Evolutionary conservation across 2,888 invertebrate genomes (phyloP).

Genomic region (Phengaris arion): DNA sequence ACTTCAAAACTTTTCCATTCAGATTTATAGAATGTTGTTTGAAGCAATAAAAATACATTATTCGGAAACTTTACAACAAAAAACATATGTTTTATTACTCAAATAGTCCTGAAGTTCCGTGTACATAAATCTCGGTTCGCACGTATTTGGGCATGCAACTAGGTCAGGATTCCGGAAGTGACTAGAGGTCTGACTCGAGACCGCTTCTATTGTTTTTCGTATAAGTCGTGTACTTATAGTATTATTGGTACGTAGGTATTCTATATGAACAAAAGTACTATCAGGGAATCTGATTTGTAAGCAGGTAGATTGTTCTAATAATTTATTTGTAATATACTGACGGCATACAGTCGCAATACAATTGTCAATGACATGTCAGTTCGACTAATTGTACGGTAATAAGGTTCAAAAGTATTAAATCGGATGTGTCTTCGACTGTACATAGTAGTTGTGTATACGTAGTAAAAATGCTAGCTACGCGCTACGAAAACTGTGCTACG

Average conservation of each 20-base stretch:
- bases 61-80: background rate
- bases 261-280: too few relatives aligned
- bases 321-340: too few relatives aligned
- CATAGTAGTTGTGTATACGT: too few relatives aligned
- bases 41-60: background rate
- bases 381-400: too few relatives aligned
- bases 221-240: too few relatives aligned
- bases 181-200: background rate
- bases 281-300: too few relatives aligned
- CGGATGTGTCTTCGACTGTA: too few relatives aligned
- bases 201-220: background rate
- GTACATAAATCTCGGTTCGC: background rate
- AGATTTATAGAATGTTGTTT: background rate
- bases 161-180: conserved; percentile 11
- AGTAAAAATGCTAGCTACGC: background rate
- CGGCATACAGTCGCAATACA: too few relatives aligned
- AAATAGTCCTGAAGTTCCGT: background rate
- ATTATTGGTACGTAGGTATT: too few relatives aligned
- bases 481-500: background rate
- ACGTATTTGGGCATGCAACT: conserved; percentile 10
- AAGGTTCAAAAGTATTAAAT: too few relatives aligned
- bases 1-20: background rate
- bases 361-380: too few relatives aligned
- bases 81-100: background rate
- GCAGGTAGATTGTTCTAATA: too few relatives aligned